Percentiles rank a stretch among this genome's conserved stretches.
These are phyloP conservation scores for Corynorhinus townsendii DNA, from an alignment of 2,113 vertebrate genomes.

Conservation along the genomic window DNA sequence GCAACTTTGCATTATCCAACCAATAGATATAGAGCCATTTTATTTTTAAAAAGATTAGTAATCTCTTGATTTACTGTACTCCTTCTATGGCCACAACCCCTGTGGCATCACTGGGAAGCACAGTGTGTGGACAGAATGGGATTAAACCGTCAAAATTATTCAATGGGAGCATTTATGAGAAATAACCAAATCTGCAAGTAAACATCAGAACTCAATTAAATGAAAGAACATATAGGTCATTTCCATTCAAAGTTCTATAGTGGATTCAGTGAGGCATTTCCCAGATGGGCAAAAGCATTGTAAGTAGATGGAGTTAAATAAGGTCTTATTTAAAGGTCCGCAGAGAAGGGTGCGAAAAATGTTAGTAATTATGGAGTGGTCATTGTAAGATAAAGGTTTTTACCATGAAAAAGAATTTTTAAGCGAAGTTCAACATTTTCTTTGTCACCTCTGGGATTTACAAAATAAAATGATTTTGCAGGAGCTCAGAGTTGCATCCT, in stretches of 20 bases:
- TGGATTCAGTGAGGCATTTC: constrained; percentile 45
- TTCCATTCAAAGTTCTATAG: not conserved
- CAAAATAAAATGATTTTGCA: constrained; percentile 22
- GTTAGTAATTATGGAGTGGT: not conserved
- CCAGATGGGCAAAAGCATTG: constrained; percentile 15
- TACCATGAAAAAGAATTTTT: not conserved
- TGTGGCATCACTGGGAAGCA: not conserved
- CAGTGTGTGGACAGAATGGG: not conserved
- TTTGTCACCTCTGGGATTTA: not conserved
- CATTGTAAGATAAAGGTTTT: not conserved
- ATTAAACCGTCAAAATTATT: constrained; percentile 25
- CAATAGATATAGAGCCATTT: not conserved
- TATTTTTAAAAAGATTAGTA: constrained; percentile 18
- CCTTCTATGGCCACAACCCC: not conserved
- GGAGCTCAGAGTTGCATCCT: not conserved
- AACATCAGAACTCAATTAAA: constrained; percentile 10
- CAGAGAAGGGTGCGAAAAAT: not conserved
- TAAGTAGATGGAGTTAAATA: constrained; percentile 17
- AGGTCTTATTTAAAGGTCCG: constrained; percentile 43
- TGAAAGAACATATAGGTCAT: not conserved
- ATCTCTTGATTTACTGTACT: constrained; percentile 25
- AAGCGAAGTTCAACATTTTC: constrained; percentile 16
- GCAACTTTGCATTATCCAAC: not conserved
- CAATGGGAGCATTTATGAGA: constrained; percentile 20
- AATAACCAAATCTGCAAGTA: constrained; percentile 41